These are phyloP conservation scores for Lucilia sericata DNA, from an alignment of 1,140 invertebrate genomes.

Conservation along the genomic window DNA sequence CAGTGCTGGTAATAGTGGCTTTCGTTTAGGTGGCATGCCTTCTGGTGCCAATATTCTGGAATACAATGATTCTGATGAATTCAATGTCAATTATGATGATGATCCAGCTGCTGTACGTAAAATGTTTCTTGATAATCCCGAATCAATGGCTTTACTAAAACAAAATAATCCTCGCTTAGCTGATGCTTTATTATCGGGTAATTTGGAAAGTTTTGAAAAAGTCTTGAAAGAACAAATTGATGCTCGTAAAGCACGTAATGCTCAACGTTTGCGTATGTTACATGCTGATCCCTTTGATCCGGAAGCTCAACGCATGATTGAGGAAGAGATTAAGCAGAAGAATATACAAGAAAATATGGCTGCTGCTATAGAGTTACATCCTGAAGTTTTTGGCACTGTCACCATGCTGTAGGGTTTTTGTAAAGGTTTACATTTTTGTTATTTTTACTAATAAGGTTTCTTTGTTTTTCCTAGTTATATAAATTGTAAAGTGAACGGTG, in stretches of 20 bases:
- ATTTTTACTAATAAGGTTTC: background rate
- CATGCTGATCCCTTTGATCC: conserved; percentile 95
- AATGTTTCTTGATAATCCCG: conserved; percentile 92
- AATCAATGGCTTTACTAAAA: conserved; percentile 89
- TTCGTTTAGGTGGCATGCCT: conserved; percentile 41
- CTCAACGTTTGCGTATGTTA: conserved; percentile 87
- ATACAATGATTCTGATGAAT: conserved; percentile 61
- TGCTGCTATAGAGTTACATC: conserved; percentile 97
- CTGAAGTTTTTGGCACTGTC: conserved; percentile 97
- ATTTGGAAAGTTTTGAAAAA: conserved; percentile 84
- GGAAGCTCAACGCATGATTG: conserved; percentile 93
- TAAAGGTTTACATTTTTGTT: background rate
- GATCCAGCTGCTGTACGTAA: conserved; percentile 90
- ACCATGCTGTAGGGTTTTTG: conserved; percentile 83
- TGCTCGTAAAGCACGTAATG: conserved; percentile 81
- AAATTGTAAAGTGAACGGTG: conserved; percentile 94
- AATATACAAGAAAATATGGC: conserved; percentile 99
- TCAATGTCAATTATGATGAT: conserved; percentile 73
- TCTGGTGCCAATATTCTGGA: conserved; percentile 47
- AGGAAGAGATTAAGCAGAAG: conserved; percentile 94
- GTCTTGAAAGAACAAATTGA: conserved; percentile 86
- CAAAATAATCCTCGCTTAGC: conserved; percentile 94
- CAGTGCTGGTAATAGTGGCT: conserved; percentile 31
- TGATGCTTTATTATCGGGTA: conserved; percentile 88
- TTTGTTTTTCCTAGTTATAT: conserved; percentile 74